Base-by-base conservation (phyloP, 1,140 invertebrate species). In the Armadillidium nasatum region DNA sequence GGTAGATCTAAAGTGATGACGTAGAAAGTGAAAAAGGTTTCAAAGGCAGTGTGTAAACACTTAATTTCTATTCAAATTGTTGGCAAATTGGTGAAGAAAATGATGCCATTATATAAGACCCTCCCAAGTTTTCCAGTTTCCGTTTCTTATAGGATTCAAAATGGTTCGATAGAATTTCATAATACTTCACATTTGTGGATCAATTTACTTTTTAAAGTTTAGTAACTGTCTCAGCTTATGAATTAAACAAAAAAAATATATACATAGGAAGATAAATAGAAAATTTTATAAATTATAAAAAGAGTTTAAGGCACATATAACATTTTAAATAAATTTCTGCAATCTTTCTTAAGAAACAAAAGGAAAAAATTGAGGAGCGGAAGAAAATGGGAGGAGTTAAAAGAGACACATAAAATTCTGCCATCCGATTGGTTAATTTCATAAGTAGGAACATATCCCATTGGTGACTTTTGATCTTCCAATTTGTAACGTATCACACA, bases 11-110 rank as follows among this genome's bases (percentile, higher is more conserved):
- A 78, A 78, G 77, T 78, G 77, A 74, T 78, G 77, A 78, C 77
- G 77, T 78, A 78, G 75, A 74, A 76, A 43, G 67, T 71, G 70
- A 33, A 75, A 75, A 78, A 76, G 77, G 75, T 73, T 78, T 73
- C 68, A 74, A 78, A 75, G 77, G 71, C 74, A 72, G 77, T 78
- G 77, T 74, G 77, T 78, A 78, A 78, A 76, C 77, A 78, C 77
- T 78, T 78, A 78, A 78, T 78, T 78, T 78, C 77, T 78, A 78
- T 78, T 78, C 77, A 78, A 78, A 78, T 78, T 78, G 77, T 78
- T 74, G 75, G 77, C 77, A 78, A 78, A 78, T 78, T 76, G 77
- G 77, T 74, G 74, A 74, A 78, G 77, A 78, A 78, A 78, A 78
- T 78, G 77, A 78, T 78, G 77, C 77, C 77, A 78, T 78, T 78